phyloP scores from a whole-genome alignment of 1,140 invertebrate genomes.

The Megathymus violae region DNA sequence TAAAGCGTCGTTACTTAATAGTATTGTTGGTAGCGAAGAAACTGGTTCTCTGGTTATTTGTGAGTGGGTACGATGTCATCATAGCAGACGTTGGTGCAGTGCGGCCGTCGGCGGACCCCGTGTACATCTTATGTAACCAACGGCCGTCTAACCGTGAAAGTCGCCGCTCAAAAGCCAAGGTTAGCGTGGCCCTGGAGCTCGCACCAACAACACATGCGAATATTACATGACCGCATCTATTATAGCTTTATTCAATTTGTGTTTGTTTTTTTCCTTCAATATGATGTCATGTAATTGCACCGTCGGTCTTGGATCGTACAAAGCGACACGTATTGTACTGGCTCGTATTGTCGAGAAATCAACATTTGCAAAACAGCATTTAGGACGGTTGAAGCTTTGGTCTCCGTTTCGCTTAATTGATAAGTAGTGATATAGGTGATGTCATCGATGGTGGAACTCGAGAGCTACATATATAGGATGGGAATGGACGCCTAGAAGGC shows the following conservation, averaged over 20 bases:
- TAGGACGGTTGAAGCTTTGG: constrained; percentile 18
- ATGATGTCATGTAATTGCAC: constrained; percentile 72
- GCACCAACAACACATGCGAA: constrained; percentile 70
- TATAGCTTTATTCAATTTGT: constrained; percentile 50
- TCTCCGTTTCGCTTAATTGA: constrained; percentile 36
- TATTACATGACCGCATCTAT: constrained; percentile 65
- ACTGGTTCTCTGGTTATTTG: constrained; percentile 59
- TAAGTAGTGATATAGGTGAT: constrained; percentile 40
- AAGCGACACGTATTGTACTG: constrained; percentile 4
- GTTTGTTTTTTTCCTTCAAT: constrained; percentile 60
- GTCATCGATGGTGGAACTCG: constrained; percentile 45
- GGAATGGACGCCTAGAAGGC: constrained; percentile 66
- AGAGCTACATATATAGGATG: constrained; percentile 52
- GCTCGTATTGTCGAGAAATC: constrained; percentile 9
- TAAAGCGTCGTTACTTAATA: constrained; percentile 45
- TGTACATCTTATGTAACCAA: constrained; percentile 76
- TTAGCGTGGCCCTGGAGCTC: constrained; percentile 73
- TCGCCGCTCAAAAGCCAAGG: constrained; percentile 82
- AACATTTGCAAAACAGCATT: constrained; percentile 12
- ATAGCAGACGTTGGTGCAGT: constrained; percentile 56
- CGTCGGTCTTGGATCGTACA: constrained; percentile 42
- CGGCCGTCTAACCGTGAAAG: constrained; percentile 82
- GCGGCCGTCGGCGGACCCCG: constrained; percentile 48
- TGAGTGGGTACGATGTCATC: constrained; percentile 70
- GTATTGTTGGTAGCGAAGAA: constrained; percentile 45